These are phyloP conservation scores for Xiphophorus couchianus DNA, from an alignment of 2,113 vertebrate species.

Conservation along the genomic window DNA sequence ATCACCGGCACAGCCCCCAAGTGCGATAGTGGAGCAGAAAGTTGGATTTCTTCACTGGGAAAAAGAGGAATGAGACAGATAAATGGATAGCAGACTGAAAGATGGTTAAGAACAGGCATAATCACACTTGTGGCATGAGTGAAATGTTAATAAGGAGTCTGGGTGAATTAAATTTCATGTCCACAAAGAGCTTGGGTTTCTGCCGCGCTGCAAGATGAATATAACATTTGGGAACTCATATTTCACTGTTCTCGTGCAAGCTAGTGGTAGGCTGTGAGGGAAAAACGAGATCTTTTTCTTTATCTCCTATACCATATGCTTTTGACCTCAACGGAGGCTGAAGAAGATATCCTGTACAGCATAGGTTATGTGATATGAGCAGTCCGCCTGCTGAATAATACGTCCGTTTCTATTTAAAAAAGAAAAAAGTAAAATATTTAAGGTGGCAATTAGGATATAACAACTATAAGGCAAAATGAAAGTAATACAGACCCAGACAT, in stretches of 20 bases:
- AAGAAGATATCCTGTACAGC: neutral
- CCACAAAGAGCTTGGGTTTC: conserved; percentile 19
- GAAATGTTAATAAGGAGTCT: conserved; percentile 68
- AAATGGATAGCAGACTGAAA: conserved; percentile 63
- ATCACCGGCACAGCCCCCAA: conserved; percentile 63
- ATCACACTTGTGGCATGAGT: conserved; percentile 69
- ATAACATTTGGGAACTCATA: conserved; percentile 12
- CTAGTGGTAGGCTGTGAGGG: conserved; percentile 12
- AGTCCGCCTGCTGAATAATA: neutral
- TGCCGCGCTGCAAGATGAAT: conserved; percentile 38
- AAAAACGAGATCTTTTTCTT: conserved; percentile 9
- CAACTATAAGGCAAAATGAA: neutral
- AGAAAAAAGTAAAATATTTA: neutral
- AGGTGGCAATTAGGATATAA: neutral
- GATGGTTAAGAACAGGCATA: conserved; percentile 63
- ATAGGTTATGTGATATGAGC: neutral
- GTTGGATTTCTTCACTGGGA: conserved; percentile 49
- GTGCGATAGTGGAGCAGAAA: conserved; percentile 61
- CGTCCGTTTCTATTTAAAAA: neutral
- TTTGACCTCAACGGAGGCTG: neutral
- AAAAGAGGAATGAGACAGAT: conserved; percentile 71
- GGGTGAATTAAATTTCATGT: conserved; percentile 52
- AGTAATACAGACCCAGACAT: neutral
- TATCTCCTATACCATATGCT: neutral
- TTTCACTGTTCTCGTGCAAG: neutral